Evolutionary conservation across 2,113 vertebrate genomes (phyloP), one percentile per base, ranked within the genome.

Genomic region (Okapia johnstoni): DNA sequence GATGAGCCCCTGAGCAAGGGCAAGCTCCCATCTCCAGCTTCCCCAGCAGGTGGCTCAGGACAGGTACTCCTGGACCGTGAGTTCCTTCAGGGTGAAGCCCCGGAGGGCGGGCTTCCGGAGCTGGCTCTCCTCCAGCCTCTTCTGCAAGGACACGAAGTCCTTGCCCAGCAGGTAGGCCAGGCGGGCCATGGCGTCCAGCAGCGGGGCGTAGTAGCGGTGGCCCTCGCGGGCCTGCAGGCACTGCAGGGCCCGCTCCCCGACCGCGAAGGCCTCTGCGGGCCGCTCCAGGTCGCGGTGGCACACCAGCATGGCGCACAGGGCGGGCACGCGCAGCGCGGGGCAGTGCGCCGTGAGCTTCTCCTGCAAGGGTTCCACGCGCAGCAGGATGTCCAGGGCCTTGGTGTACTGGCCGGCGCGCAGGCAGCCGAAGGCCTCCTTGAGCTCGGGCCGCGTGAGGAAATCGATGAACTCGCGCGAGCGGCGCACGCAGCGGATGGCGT

Each of bases 281-380:
- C 99, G 94, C 9, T 99, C 99, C 96, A 99, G 98, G 98, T 99
- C 99, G 15, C 99, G 99, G 95, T 99, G 98, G 85, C 99, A 99
- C 85, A 99, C 98, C 1, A 99, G 96, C 0, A 99, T 92, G 79
- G 99, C 99, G 57, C 99, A 99, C 7, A 99, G 99, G 0, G 99
- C 98, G 0, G 99, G 99, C 3, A 99, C 99, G 2, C 97, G 2
- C 33, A 21, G 99, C 91, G 61, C 88, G 0, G 99, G 98, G 76
- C 96, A 98, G 96, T 99, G 99, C 97, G 98, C 98, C 0, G 98
- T 98, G 73, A 99, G 98, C 98, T 99, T 99, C 98, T 99, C 99
- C 98, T 99, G 99, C 84, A 99, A 98, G 50, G 98, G 98, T 26
- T 99, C 25, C 9, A 98, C 98, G 7, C 95, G 97, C 93, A 98